These are phyloP conservation scores for Lissonota sp. DNA, from an alignment of 2,888 invertebrate genomes.

Conservation along the genomic window DNA sequence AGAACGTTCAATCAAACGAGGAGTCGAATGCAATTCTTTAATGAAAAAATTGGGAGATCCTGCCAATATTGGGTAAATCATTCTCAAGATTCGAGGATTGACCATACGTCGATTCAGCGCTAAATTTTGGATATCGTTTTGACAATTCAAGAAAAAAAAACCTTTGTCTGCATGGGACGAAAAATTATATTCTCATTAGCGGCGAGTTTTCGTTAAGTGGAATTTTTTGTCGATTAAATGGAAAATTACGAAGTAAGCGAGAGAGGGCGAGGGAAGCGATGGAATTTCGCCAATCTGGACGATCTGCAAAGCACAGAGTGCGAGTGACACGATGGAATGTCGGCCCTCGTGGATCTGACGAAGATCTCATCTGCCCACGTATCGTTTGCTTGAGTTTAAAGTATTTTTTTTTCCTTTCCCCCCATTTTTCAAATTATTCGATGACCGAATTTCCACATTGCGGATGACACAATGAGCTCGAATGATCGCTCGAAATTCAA, in stretches of 20 bases:
- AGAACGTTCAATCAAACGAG: no score
- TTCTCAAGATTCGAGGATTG: no score
- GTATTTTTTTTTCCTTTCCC: slow-evolving; percentile 16
- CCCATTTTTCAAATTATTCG: slow-evolving; percentile 14
- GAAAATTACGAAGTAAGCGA: not conserved
- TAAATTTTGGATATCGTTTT: no score
- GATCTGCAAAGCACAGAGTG: slow-evolving; percentile 14
- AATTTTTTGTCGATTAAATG: no score
- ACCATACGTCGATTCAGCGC: no score
- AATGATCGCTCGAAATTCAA: slow-evolving; percentile 14
- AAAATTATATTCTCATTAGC: slow-evolving; percentile 19
- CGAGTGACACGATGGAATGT: slow-evolving; percentile 49
- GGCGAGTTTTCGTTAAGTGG: slow-evolving; percentile 10
- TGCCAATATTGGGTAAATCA: no score
- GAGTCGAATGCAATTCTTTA: no score
- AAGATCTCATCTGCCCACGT: slow-evolving; percentile 67
- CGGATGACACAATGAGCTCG: slow-evolving; percentile 42
- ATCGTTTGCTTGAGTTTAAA: slow-evolving; percentile 61
- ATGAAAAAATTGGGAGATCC: no score
- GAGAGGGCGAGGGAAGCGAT: slow-evolving; percentile 29
- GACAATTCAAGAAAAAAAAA: no score
- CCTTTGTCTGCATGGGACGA: not conserved
- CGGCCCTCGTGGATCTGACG: slow-evolving; percentile 59
- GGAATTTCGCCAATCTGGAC: slow-evolving; percentile 47
- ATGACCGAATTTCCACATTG: slow-evolving; percentile 62